A percentile compares a stretch with the other conserved stretches of the same genome.
Conservation (phyloP, 1,140 invertebrate species). For the Diabrotica undecimpunctata region DNA sequence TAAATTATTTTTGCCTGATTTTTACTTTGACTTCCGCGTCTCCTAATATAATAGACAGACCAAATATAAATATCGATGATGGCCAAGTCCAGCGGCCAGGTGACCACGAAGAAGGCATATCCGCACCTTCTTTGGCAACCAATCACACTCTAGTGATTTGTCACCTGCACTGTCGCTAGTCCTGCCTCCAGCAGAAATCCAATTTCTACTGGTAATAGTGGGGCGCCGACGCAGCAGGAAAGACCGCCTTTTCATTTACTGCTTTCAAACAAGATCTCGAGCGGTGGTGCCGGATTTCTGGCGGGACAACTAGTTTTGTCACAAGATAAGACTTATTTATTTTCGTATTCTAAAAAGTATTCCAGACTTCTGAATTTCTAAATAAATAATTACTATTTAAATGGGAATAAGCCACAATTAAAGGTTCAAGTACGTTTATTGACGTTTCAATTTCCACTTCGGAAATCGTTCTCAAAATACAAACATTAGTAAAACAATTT, state of each 20-base stretch:
- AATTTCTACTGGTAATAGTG: slow-evolving; percentile 39
- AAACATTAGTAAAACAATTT: no score
- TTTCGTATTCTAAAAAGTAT: no score
- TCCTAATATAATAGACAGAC: not conserved
- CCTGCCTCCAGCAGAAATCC: slow-evolving; percentile 36
- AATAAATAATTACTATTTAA: no score
- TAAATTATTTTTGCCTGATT: no score
- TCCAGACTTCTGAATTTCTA: no score
- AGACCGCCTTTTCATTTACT: slow-evolving; percentile 28
- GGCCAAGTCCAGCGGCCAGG: slow-evolving; percentile 30
- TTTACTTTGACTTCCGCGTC: no score
- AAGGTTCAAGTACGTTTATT: no score
- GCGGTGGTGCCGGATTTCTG: not conserved
- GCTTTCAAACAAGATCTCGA: not conserved
- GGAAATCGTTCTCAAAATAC: no score
- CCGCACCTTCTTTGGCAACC: slow-evolving; percentile 36
- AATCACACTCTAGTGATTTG: slow-evolving; percentile 44
- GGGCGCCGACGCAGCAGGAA: slow-evolving; percentile 38
- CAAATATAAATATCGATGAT: slow-evolving; percentile 36
- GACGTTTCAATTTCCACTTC: no score
- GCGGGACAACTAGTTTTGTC: not conserved
- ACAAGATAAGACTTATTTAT: no score
- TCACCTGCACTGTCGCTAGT: slow-evolving; percentile 41
- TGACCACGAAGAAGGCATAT: slow-evolving; percentile 36
- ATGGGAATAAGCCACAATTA: no score